Evolutionary conservation across 2,888 invertebrate genomes (phyloP).

Genomic region (Acleris literana): DNA sequence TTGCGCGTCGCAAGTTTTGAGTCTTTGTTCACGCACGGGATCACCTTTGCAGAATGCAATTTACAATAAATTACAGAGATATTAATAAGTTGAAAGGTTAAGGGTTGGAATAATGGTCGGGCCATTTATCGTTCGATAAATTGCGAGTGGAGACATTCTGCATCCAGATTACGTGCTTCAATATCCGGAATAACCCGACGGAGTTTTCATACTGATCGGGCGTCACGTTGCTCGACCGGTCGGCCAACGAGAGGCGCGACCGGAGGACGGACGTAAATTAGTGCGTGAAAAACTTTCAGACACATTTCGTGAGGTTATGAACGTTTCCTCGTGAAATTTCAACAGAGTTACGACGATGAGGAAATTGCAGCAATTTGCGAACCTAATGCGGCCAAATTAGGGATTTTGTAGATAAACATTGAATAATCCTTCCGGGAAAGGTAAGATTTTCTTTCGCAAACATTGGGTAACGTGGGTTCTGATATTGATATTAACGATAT

Average conservation of each 20-base stretch:
- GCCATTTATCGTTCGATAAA: slow-evolving; percentile 81
- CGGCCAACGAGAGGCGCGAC: slow-evolving; percentile 36
- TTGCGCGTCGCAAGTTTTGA: slow-evolving; percentile 9
- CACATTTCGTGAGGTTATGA: slow-evolving; percentile 50
- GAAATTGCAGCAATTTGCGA: slow-evolving; percentile 53
- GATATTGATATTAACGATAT: slow-evolving; percentile 22
- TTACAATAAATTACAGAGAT: slow-evolving; percentile 83
- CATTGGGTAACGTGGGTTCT: slow-evolving; percentile 21
- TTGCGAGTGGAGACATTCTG: slow-evolving; percentile 79
- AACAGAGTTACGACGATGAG: slow-evolving; percentile 45
- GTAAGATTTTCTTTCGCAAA: slow-evolving; percentile 28
- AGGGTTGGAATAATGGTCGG: slow-evolving; percentile 79
- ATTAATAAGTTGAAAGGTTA: slow-evolving; percentile 81
- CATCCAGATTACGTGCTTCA: slow-evolving; percentile 82
- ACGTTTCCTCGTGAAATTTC: slow-evolving; percentile 50
- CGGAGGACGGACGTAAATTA: slow-evolving; percentile 41
- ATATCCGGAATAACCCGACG: slow-evolving; percentile 75
- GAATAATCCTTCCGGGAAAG: slow-evolving; percentile 34
- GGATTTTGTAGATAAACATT: slow-evolving; percentile 36
- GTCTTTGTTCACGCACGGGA: slow-evolving; percentile 60
- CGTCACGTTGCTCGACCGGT: slow-evolving; percentile 43
- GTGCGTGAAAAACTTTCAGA: slow-evolving; percentile 56
- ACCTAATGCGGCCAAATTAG: slow-evolving; percentile 42
- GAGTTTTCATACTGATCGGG: slow-evolving; percentile 42
- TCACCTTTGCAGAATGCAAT: slow-evolving; percentile 77